Base-by-base conservation (phyloP, 2,797 vertebrate species). In the Enteromius viviparus region DNA sequence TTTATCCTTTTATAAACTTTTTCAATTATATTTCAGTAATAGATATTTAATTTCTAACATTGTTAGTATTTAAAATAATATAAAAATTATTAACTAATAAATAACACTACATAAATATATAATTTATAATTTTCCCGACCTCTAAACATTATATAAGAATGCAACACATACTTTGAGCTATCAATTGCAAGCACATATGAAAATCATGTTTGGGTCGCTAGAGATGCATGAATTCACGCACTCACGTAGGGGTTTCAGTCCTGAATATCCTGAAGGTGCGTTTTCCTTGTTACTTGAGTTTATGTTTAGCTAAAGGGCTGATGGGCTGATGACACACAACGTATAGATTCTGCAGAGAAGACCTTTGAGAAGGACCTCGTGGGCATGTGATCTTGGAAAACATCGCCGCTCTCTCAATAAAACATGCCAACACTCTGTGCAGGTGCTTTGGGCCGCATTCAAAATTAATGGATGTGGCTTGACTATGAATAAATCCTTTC, bases 401-500 rank as follows among this genome's bases (percentile, higher is more conserved):
- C 78, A 84, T 72, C 68, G 62, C 15, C 66, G 64, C 76, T 81
- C 70, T 80, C 78, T 88, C 74, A 87, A 89, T 86, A 88, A 88
- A 86, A 84, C 86, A 88, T 88, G 72, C 47, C 80, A 77, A 64
- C 76, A 53, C 80, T 87, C 72, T 80, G 83, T 37, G 65, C 87
- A 87, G 88, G 86, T 86, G 87, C 87, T 87, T 65, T 83, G 82
- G 81, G 86, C 79, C 40, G 78, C 83, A 86, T 89, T 88, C 86
- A 91, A 79, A 87, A 87, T 85, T 74, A 88, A 87, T 85, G 80
- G 62, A 69, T 70, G 40, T 49, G 84, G 55, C 85, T 88, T 34
- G 32, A 53, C 77, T 82, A 64, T 70, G 85, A 88, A 89, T 85
- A 87, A 90, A 84, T 71, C 82, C 78, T 55, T 86, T 66, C 78